Evolutionary conservation across 2,888 invertebrate species (phyloP).

Genomic region (Tolmerus cingulatus): DNA sequence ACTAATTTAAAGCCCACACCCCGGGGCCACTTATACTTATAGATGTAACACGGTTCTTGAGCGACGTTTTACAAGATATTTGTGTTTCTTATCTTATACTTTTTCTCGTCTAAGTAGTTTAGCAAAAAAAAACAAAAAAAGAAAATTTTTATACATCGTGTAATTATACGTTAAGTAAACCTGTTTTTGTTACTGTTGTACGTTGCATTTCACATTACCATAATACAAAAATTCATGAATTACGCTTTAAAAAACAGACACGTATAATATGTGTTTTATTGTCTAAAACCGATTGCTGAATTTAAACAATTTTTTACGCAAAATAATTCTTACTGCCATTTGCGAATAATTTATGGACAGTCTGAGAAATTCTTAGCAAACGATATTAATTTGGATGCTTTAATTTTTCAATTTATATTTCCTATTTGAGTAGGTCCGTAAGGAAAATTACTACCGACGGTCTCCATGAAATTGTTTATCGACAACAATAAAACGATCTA

Average conservation of each 20-base stretch:
- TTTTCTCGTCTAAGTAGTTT: conserved; percentile 16
- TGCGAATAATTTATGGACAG: not conserved
- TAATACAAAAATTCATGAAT: conserved; percentile 29
- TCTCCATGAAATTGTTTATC: too few species aligned
- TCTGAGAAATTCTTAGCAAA: not conserved
- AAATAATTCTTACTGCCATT: not conserved
- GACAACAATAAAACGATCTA: too few species aligned
- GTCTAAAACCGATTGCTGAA: not conserved
- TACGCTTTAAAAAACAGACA: conserved; percentile 17
- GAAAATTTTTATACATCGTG: conserved; percentile 36
- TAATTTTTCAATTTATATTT: too few species aligned
- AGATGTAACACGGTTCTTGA: not conserved
- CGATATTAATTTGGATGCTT: too few species aligned
- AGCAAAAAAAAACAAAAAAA: not conserved
- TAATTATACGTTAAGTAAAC: conserved; percentile 17
- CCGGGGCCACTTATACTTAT: not conserved
- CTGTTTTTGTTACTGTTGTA: conserved; percentile 39
- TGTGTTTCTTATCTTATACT: conserved; percentile 3
- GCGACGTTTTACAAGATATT: conserved; percentile 6
- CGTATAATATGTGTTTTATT: not conserved
- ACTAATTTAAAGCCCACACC: not conserved
- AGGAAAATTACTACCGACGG: too few species aligned
- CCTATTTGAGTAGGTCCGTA: too few species aligned
- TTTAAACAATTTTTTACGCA: not conserved
- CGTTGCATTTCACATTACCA: conserved; percentile 36